Evolutionary conservation across 2,888 invertebrate genomes (phyloP), one percentile per base, ranked within the genome.

Genomic region (Drosophila koepferae): DNA sequence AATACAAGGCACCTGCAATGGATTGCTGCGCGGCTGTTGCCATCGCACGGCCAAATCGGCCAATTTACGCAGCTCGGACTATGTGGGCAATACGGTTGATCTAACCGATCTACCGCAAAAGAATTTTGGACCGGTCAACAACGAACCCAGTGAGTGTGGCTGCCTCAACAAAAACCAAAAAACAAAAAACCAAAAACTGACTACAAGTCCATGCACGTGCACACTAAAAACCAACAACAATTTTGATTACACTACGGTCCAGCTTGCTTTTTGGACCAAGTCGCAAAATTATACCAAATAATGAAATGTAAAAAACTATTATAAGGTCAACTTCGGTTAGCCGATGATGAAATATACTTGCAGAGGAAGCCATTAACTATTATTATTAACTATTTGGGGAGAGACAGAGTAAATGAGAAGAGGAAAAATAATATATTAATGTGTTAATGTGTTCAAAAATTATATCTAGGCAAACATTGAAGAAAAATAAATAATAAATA

Each of bases 1-100:
- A 68, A 94, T 98, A 91, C 97, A 97, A 90, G 97, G 97, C 80
- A 95, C 97, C 78, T 98, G 98, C 93, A 96, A 96, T 82, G 96
- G 96, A 76, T 94, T 98, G 80, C 94, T 98, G 84, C 96, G 96
- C 92, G 97, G 97, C 80, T 98, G 98, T 95, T 98, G 98, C 93
- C 96, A 96, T 92, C 96, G 97, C 93, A 94, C 95, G 68, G 95
- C 96, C 16, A 96, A 96, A 91, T 94, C 95, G 72, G 94, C 94
- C 58, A 95, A 95, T 68, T 94, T 95, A 64, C 95, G 95, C 78
- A 95, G 95, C 68, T 95, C 95, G 90, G 95, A 95, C 84, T 95
- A 95, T 92, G 82, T 89, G 71, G 86, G 86, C 91, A 95, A 94
- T 90, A 95, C 96, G 91, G 94, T 95, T 90, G 94, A 94, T 93